Evolutionary conservation across 2,888 invertebrate species (phyloP), one percentile per base, ranked within the genome.

Genomic region (Trilocha varians): DNA sequence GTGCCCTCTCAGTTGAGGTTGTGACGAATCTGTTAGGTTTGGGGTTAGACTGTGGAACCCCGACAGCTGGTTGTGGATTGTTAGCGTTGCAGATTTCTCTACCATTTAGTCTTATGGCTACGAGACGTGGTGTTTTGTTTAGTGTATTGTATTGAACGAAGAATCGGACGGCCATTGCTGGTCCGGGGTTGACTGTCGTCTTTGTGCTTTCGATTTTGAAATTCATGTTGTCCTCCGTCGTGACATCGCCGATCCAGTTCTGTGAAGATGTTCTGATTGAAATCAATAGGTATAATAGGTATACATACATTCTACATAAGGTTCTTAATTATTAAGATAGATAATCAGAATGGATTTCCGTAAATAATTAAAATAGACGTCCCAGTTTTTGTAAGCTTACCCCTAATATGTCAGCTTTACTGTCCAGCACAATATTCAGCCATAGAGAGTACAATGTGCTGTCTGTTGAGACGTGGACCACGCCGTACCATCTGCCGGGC

Each of bases 161-260:
- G 65, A 91, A 88, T 2, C 88, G 70, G 8, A 90, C 79, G 0
- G 87, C 66, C 1, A 87, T 72, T 0, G 88, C 87, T 1, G 88
- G 87, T 0, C 88, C 88, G 0, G 89, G 87, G 42, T 83, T 80
- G 17, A 90, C 76, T 48, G 78, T 84, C 74, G 88, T 87, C 36
- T 87, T 85, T 0, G 86, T 78, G 55, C 89, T 89, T 49, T 87
- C 87, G 25, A 90, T 83, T 44, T 88, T 87, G 61, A 87, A 90
- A 50, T 88, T 87, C 16, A 72, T 77, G 62, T 90, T 89, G 62
- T 90, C 88, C 35, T 73, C 62, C 0, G 89, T 87, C 8, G 85
- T 76, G 0, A 89, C 87, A 44, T 89, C 88, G 1, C 90, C 90
- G 38, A 89, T 79, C 87, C 88, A 88, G 54, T 88, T 88, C 89